Base-by-base conservation (phyloP, 2,113 vertebrate species). In the Chiloscyllium plagiosum region DNA sequence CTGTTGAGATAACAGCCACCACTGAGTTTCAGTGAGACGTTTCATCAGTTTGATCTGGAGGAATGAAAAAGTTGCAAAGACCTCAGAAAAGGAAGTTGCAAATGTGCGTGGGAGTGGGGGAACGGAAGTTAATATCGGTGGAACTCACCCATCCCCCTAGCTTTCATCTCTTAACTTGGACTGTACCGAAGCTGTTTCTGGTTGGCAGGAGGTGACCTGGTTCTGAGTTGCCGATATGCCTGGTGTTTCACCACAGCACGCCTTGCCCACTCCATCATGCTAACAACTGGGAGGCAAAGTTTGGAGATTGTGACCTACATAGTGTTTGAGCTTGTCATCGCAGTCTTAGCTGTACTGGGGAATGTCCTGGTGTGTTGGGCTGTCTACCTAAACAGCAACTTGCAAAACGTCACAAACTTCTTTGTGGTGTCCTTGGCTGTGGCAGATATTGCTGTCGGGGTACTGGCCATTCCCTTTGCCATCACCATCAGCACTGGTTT, bases 311-410 rank as follows among this genome's bases (percentile, higher is more conserved):
- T 97, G 94, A 76, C 97, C 96, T 99, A 99, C 97, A 98, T 99
- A 94, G 90, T 97, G 65, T 97, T 99, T 97, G 99, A 99, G 96
- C 97, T 99, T 97, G 97, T 98, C 98, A 99, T 99, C 0, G 99
- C 99, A 0, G 96, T 98, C 93, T 97, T 99, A 97, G 98, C 99
- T 8, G 97, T 99, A 96, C 96, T 99, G 97, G 99, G 99, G 69
- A 99, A 99, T 42, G 98, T 99, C 96, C 97, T 99, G 96, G 99
- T 99, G 96, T 99, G 99, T 97, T 99, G 99, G 99, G 99, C 99
- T 0, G 99, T 99, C 96, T 98, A 97, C 96, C 96, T 99, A 96
- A 99, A 99, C 96, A 99, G 98, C 97, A 99, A 99, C 97, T 97
- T 99, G 96, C 99, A 99, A 98, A 99, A 97, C 96, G 98, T 99